Percentiles rank a stretch among this genome's conserved stretches.
Evolutionary conservation across 2,113 vertebrate species (phyloP).

Genomic region (Nesoenas mayeri): DNA sequence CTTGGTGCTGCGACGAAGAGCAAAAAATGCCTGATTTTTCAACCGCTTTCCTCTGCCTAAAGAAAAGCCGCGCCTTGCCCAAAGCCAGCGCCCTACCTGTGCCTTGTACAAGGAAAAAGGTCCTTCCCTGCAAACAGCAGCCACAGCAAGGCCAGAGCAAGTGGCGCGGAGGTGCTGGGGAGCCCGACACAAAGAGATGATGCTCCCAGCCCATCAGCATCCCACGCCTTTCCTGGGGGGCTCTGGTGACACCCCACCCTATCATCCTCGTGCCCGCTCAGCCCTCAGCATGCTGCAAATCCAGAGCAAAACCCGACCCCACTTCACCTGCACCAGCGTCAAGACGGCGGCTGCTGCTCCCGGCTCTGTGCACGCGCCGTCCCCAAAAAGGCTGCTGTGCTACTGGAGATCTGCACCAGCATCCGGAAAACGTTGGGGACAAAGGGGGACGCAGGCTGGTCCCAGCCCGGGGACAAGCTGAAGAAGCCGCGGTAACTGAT

Average conservation of each 20-base stretch:
- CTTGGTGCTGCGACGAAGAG: neutral
- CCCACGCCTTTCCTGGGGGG: neutral
- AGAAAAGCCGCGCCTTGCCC: neutral
- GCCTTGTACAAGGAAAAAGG: neutral
- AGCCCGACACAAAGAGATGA: accelerated
- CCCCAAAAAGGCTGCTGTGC: neutral
- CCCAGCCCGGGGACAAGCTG: neutral
- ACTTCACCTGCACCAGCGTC: accelerated
- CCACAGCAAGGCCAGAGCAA: accelerated
- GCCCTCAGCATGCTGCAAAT: accelerated
- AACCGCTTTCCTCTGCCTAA: neutral
- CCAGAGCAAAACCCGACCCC: neutral
- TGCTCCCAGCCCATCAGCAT: neutral
- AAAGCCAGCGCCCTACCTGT: too few relatives aligned
- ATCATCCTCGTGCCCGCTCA: accelerated
- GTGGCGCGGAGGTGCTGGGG: accelerated
- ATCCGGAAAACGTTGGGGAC: neutral
- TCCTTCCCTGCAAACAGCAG: accelerated
- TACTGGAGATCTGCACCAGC: accelerated
- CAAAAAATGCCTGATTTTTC: accelerated
- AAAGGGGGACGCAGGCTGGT: accelerated
- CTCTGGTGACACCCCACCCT: neutral
- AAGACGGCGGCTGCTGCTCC: accelerated
- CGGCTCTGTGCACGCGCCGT: neutral
- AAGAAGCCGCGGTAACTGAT: accelerated